phyloP scores from a whole-genome alignment of 1,140 invertebrate species.

The Chymomyza costata region DNA sequence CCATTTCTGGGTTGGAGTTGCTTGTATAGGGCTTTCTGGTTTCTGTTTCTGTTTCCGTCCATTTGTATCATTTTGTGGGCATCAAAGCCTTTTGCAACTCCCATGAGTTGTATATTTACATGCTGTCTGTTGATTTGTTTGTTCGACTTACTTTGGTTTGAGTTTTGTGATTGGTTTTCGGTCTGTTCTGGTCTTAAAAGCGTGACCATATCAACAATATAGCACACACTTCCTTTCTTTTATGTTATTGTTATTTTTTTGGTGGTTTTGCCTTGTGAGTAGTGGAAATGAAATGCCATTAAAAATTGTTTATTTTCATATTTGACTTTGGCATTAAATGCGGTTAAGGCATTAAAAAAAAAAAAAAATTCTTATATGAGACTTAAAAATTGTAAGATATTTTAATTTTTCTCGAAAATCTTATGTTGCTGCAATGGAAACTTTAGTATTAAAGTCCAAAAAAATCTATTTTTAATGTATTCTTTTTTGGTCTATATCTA shows the following conservation, averaged over 20 bases:
- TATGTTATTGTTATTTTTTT: conserved; percentile 13
- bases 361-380: too few relatives aligned
- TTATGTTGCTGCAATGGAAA: too few relatives aligned
- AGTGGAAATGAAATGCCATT: conserved; percentile 62
- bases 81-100: conserved; percentile 53
- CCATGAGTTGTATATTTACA: conserved; percentile 39
- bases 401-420: too few relatives aligned
- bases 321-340: conserved; percentile 47
- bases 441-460: too few relatives aligned
- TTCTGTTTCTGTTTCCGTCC: conserved; percentile 16
- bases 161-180: conserved; percentile 34
- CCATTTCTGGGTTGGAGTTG: neutral
- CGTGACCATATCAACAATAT: conserved; percentile 4
- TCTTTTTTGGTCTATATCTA: too few relatives aligned
- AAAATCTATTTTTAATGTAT: too few relatives aligned
- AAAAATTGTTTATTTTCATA: conserved; percentile 69
- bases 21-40: conserved; percentile 28
- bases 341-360: conserved; percentile 11
- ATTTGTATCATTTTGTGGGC: conserved; percentile 62
- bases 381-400: too few relatives aligned
- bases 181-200: conserved; percentile 60
- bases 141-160: conserved; percentile 21
- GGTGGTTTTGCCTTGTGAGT: neutral
- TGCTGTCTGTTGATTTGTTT: conserved; percentile 52
- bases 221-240: too few relatives aligned